Evolutionary conservation across 2,888 invertebrate species (phyloP).

Genomic region (Metalampra italica): DNA sequence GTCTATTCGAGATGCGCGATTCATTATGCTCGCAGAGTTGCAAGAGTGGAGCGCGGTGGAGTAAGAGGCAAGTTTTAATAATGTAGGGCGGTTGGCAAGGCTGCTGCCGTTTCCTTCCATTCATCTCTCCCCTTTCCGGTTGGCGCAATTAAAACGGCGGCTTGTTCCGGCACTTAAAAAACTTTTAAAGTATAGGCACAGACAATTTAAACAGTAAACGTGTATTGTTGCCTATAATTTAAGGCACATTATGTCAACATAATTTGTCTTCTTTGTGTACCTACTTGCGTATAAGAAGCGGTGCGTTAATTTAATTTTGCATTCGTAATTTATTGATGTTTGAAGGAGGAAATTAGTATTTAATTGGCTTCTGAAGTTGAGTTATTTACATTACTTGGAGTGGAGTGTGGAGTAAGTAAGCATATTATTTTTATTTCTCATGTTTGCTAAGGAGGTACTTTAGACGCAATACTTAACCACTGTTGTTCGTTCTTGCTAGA

Average conservation of each 20-base stretch:
- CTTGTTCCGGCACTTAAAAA: constrained; percentile 75
- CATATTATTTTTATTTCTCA: no score
- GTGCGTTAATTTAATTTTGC: constrained; percentile 5
- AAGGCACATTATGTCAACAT: constrained; percentile 19
- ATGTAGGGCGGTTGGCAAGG: constrained; percentile 73
- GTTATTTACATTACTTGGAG: no score
- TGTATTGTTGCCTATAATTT: constrained; percentile 50
- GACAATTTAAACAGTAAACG: constrained; percentile 57
- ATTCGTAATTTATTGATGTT: not conserved
- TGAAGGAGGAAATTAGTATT: not conserved
- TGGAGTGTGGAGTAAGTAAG: no score
- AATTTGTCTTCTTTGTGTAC: constrained; percentile 5
- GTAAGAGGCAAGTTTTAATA: constrained; percentile 75
- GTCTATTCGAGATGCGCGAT: constrained; percentile 58
- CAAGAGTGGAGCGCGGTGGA: constrained; percentile 51
- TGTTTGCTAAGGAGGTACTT: no score
- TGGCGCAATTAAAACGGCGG: constrained; percentile 74
- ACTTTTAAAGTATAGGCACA: constrained; percentile 69
- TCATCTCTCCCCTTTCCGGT: constrained; percentile 76
- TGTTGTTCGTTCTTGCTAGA: no score
- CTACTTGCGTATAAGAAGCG: not conserved
- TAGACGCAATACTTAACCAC: no score
- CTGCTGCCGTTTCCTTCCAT: constrained; percentile 71
- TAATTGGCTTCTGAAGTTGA: no score
- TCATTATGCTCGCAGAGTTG: constrained; percentile 60